Conservation (phyloP, 2,113 vertebrate genomes). For the Thunnus maccoyii region DNA sequence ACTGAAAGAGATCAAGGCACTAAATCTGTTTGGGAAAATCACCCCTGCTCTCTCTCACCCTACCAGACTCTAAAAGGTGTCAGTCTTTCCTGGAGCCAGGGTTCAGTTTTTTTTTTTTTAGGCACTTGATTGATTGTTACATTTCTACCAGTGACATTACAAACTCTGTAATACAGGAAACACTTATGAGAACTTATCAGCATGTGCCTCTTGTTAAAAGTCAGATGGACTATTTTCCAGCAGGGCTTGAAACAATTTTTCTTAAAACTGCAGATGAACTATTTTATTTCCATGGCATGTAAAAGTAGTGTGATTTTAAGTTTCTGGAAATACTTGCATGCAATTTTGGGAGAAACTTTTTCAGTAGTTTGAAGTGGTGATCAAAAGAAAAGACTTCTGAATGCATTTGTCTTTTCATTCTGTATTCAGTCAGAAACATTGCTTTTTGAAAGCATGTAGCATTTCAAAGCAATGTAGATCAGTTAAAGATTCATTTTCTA, state of each 20-base stretch:
- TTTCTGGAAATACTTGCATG: not conserved
- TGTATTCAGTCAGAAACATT: not conserved
- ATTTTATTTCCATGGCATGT: not conserved
- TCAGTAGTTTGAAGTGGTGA: constrained; percentile 16
- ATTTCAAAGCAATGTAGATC: constrained; percentile 7
- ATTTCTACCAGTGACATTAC: not conserved
- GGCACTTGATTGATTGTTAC: not conserved
- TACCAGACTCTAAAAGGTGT: constrained; percentile 15
- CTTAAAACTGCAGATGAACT: not conserved
- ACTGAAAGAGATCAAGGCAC: constrained; percentile 60
- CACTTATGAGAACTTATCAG: not conserved
- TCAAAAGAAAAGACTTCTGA: constrained; percentile 21
- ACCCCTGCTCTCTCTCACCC: constrained; percentile 68
- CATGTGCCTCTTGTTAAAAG: not conserved
- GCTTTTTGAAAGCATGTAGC: not conserved
- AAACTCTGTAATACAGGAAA: not conserved
- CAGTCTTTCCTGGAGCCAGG: constrained; percentile 15
- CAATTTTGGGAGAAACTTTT: constrained; percentile 1
- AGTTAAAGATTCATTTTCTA: constrained; percentile 9
- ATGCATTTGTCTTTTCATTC: constrained; percentile 10
- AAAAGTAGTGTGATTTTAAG: not conserved
- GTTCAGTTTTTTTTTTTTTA: not conserved
- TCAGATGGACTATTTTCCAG: not conserved
- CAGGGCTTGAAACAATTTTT: not conserved
- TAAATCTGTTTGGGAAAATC: constrained; percentile 75